Evolutionary conservation across 2,888 invertebrate species (phyloP).

Genomic region (Drosophila formosana): DNA sequence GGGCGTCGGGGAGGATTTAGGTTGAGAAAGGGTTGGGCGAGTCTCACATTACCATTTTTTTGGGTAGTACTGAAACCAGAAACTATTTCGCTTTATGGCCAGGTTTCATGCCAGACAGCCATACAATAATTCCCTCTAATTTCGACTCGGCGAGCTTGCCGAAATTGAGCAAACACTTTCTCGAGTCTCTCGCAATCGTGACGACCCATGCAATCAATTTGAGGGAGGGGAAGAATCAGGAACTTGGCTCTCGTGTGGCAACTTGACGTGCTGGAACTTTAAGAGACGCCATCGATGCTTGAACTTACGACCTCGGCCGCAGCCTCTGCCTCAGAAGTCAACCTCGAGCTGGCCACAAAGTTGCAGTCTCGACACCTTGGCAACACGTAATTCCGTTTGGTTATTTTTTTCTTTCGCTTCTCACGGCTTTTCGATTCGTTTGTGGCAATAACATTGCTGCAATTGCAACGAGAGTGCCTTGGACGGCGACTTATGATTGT

Average conservation of each 20-base stretch:
- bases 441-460: constrained; percentile 20
- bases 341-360: constrained; percentile 18
- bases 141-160: constrained; percentile 53
- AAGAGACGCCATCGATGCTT: constrained; percentile 17
- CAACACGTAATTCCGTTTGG: constrained; percentile 17
- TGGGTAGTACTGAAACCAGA: constrained; percentile 65
- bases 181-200: constrained; percentile 7
- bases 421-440: constrained; percentile 13
- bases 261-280: constrained; percentile 2
- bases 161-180: constrained; percentile 79
- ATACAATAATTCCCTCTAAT: constrained; percentile 77
- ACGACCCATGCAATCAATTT: constrained; percentile 32
- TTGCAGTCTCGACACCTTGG: constrained; percentile 29
- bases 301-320: background rate
- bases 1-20: background rate
- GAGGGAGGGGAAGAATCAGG: background rate
- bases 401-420: background rate
- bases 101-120: constrained; percentile 70
- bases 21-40: background rate
- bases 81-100: constrained; percentile 69
- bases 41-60: constrained; percentile 54
- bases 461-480: constrained; percentile 2
- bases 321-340: constrained; percentile 12
- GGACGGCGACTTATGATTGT: background rate
- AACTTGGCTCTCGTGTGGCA: constrained; percentile 20